These are phyloP conservation scores for Ypsolopha sequella DNA, from an alignment of 2,888 invertebrate genomes.

Conservation along the genomic window DNA sequence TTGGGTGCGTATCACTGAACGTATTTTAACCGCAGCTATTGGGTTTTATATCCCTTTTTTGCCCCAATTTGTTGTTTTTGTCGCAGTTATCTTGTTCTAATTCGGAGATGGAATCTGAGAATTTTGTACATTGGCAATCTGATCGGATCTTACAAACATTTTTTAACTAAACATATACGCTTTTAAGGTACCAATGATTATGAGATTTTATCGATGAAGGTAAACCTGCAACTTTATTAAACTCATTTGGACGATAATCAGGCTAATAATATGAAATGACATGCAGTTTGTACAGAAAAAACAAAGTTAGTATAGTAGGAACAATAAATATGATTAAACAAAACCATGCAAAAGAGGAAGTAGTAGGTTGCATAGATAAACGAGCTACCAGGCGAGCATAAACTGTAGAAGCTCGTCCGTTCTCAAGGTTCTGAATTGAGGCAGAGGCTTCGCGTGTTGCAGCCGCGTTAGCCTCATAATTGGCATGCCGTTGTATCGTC, in stretches of 20 bases:
- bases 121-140: neutral
- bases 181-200: too few relatives aligned
- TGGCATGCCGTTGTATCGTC: constrained; percentile 41
- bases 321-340: too few relatives aligned
- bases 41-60: constrained; percentile 11
- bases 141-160: too few relatives aligned
- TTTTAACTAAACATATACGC: too few relatives aligned
- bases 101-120: constrained; percentile 8
- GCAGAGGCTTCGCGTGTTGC: constrained; percentile 38
- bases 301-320: too few relatives aligned
- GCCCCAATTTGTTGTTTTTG: constrained; percentile 16
- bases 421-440: constrained; percentile 47
- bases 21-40: constrained; percentile 16
- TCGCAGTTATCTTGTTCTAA: constrained; percentile 25
- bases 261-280: too few relatives aligned
- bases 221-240: too few relatives aligned
- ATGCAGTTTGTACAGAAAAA: too few relatives aligned
- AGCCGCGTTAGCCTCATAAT: constrained; percentile 54
- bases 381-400: constrained; percentile 33
- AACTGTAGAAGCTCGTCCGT: constrained; percentile 36
- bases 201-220: too few relatives aligned
- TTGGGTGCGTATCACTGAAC: constrained; percentile 26
- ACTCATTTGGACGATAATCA: too few relatives aligned
- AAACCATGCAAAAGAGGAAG: too few relatives aligned
- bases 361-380: constrained; percentile 42